Evolutionary conservation across 2,113 vertebrate genomes (phyloP).

Genomic region (Cyanoderma ruficeps): DNA sequence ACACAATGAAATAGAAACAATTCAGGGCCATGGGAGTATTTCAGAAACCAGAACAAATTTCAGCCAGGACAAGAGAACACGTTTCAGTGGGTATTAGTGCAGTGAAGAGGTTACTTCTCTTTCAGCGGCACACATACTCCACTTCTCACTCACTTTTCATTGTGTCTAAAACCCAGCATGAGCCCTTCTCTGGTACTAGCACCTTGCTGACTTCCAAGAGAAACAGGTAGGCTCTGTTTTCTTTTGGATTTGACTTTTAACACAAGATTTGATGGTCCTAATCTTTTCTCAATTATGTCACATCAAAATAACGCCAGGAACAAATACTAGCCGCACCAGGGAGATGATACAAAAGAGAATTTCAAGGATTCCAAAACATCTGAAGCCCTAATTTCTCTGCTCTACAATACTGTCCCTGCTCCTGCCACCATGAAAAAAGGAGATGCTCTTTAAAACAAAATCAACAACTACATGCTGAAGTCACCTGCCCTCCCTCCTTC

Average conservation of each 20-base stretch:
- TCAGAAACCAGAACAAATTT: background rate
- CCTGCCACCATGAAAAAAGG: background rate
- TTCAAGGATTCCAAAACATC: background rate
- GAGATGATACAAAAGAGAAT: background rate
- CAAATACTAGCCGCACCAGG: background rate
- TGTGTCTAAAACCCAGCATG: background rate
- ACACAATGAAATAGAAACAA: background rate
- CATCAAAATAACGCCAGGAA: background rate
- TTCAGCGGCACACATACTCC: background rate
- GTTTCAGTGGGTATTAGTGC: background rate
- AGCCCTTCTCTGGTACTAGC: background rate
- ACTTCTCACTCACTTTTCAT: background rate
- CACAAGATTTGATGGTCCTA: background rate
- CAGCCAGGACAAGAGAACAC: background rate
- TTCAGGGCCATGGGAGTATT: background rate
- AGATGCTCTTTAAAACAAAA: constrained; percentile 13
- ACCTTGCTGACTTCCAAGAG: constrained; percentile 2
- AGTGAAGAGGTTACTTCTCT: background rate
- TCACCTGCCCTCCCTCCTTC: background rate
- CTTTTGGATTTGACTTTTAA: constrained; percentile 8
- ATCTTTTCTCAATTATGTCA: background rate
- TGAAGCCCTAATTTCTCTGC: background rate
- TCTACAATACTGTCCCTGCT: background rate
- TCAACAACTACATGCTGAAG: background rate
- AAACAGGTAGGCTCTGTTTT: background rate